Evolutionary conservation across 1,140 invertebrate genomes (phyloP).

Genomic region (Drosophila micromelanica): DNA sequence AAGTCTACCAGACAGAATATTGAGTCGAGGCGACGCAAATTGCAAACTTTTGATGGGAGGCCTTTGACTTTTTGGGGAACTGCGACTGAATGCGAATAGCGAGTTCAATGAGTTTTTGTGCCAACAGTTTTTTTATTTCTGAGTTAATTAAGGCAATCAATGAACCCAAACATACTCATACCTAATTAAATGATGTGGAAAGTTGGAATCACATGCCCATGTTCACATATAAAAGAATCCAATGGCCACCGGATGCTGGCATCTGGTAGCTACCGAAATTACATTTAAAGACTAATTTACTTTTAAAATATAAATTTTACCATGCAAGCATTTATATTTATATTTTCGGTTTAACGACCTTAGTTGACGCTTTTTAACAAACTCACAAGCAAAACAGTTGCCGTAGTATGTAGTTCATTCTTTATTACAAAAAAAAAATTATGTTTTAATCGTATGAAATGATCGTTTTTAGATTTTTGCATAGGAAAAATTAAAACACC

Average conservation of each 20-base stretch:
- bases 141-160: conserved; percentile 49
- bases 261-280: too few species aligned
- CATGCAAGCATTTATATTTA: not conserved
- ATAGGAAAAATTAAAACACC: conserved; percentile 49
- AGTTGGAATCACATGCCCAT: conserved; percentile 39
- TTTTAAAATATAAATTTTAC: not conserved
- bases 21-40: conserved; percentile 38
- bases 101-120: conserved; percentile 78
- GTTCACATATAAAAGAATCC: conserved; percentile 9
- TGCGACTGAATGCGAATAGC: conserved; percentile 39
- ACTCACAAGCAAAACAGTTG: not conserved
- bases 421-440: too few species aligned
- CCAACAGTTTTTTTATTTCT: conserved; percentile 65
- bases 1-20: conserved; percentile 11
- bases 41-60: conserved; percentile 35
- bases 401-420: too few species aligned
- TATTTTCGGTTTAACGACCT: conserved; percentile 5
- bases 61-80: conserved; percentile 51
- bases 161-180: conserved; percentile 40
- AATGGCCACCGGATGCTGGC: too few species aligned
- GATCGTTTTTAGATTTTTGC: not conserved
- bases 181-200: conserved; percentile 61
- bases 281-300: too few species aligned
- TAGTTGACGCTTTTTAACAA: not conserved
- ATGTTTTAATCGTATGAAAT: too few species aligned